Evolutionary conservation across 1,140 invertebrate species (phyloP), one percentile per base, ranked within the genome.

Genomic region (Chionoecetes opilio): DNA sequence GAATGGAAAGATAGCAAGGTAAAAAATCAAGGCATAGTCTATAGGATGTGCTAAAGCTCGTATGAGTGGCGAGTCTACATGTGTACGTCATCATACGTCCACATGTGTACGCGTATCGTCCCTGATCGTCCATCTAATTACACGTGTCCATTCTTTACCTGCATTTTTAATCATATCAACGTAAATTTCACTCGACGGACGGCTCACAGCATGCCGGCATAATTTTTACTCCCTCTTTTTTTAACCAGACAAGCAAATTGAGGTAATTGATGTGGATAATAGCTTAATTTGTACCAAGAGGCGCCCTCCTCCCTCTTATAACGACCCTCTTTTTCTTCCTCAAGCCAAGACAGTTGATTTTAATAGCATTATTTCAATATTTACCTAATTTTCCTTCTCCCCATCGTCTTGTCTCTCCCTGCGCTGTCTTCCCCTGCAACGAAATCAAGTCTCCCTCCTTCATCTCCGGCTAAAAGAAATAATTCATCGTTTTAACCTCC

Each of bases 251-350:
- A 75, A 75, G 63, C 63, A 75, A 75, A 75, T 75, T 75, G 63
- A 75, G 63, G 63, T 75, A 75, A 75, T 75, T 75, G 63, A 75
- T 75, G 63, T 75, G 63, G 63, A 75, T 75, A 75, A 75, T 75
- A 75, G 63, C 63, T 75, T 75, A 75, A 75, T 75, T 75, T 75
- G 63, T 75, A 75, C 63, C 21, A 75, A 75, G 63, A 75, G 63
- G 63, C 63, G 63, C 63, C 63, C 63, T 75, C 63, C 63, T 75
- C 26, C 63, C 63, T 75, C 63, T 75, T 75, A 75, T 26, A 75
- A 17, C 21, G 21, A n/a, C 63, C 63, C 63, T 63, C 53, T 26
- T 21, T 26, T n/a, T 26, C 63, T 75, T n/a, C 21, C 63, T 75
- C 63, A 17, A 75, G 21, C n/a, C 63, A 2, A 0, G 63, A n/a